These are phyloP conservation scores for Bucco capensis DNA, from an alignment of 2,113 vertebrate species.

Conservation along the genomic window DNA sequence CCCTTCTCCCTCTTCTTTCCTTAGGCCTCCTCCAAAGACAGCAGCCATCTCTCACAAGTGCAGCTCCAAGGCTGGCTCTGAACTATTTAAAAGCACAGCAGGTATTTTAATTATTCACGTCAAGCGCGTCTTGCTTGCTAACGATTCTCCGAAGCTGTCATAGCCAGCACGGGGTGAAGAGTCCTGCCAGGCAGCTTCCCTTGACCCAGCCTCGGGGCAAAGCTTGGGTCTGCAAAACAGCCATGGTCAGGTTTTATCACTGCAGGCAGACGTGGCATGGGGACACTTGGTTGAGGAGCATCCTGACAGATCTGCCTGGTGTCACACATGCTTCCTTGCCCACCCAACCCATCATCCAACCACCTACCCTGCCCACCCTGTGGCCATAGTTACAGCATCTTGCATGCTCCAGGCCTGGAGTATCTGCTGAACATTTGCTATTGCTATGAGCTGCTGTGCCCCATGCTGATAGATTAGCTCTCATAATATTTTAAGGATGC, in stretches of 20 bases:
- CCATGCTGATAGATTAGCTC: neutral
- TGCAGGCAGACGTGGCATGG: rapidly evolving
- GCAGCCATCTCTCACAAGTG: neutral
- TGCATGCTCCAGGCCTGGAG: neutral
- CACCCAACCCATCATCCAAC: neutral
- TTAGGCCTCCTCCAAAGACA: neutral
- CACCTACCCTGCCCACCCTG: neutral
- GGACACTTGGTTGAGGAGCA: neutral
- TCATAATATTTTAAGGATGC: neutral
- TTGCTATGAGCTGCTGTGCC: neutral
- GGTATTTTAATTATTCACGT: slow-evolving; percentile 64
- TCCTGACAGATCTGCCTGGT: rapidly evolving
- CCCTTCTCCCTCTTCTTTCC: neutral
- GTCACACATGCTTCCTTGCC: neutral
- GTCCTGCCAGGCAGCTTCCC: neutral
- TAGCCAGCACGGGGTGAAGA: neutral
- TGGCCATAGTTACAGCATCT: neutral
- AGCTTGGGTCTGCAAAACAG: neutral
- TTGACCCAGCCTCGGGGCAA: neutral
- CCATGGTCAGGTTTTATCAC: neutral
- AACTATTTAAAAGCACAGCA: slow-evolving; percentile 59
- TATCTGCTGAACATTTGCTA: neutral
- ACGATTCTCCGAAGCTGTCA: slow-evolving; percentile 6
- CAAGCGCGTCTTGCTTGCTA: neutral
- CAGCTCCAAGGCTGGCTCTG: slow-evolving; percentile 35